These are phyloP conservation scores for Megathymus violae DNA, from an alignment of 1,140 invertebrate species.

Conservation along the genomic window DNA sequence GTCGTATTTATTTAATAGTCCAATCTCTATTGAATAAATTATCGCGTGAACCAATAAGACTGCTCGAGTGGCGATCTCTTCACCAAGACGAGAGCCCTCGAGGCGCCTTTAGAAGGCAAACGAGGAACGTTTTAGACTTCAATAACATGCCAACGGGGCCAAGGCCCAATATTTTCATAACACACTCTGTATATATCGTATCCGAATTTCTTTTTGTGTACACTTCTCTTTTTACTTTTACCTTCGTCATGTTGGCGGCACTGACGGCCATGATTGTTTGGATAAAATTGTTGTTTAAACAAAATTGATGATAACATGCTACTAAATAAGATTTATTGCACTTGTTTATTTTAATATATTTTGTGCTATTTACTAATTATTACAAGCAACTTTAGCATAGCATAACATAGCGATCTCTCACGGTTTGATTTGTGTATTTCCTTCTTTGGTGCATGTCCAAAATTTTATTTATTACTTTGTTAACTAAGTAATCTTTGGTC, in stretches of 20 bases:
- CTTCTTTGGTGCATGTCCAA: no score
- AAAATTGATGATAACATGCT: not conserved
- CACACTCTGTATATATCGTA: conserved; percentile 15
- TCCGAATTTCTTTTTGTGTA: conserved; percentile 23
- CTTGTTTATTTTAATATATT: not conserved
- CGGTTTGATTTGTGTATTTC: no score
- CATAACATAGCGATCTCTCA: no score
- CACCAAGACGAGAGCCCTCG: conserved; percentile 39
- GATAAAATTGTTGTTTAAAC: not conserved
- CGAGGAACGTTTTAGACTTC: conserved; percentile 57
- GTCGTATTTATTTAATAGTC: conserved; percentile 1
- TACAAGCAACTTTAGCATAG: no score
- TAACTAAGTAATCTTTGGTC: no score
- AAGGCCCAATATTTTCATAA: conserved; percentile 56
- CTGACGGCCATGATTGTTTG: not conserved
- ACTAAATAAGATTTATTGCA: not conserved
- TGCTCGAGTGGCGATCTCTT: conserved; percentile 44
- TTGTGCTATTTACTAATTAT: no score
- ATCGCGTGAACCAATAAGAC: conserved; percentile 47
- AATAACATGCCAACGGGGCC: conserved; percentile 59
- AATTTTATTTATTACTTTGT: no score
- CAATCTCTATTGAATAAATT: conserved; percentile 45
- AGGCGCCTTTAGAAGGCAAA: conserved; percentile 47
- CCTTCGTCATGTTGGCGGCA: conserved; percentile 1
- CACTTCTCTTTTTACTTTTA: conserved; percentile 6